Percentiles rank a stretch among this genome's conserved stretches.
These are phyloP conservation scores for Zygogramma bicolorata DNA, from an alignment of 2,888 invertebrate genomes.

Conservation along the genomic window DNA sequence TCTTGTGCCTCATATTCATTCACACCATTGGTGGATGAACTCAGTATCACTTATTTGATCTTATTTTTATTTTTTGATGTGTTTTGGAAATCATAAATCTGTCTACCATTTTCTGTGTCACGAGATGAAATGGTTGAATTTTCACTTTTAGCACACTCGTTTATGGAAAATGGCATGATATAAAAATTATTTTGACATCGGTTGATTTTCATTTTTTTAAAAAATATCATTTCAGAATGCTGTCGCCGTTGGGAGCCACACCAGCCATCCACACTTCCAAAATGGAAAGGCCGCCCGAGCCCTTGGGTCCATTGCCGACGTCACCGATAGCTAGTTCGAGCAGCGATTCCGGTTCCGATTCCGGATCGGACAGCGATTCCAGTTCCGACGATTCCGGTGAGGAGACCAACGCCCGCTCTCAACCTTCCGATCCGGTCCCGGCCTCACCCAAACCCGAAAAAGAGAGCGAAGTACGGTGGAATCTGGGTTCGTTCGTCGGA, in stretches of 20 bases:
- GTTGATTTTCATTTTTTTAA: too few species aligned
- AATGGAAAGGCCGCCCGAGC: conserved; percentile 54
- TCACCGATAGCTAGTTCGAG: conserved; percentile 73
- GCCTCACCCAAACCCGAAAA: conserved; percentile 66
- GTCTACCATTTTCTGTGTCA: too few species aligned
- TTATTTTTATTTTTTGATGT: too few species aligned
- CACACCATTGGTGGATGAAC: too few species aligned
- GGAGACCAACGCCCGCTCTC: conserved; percentile 55
- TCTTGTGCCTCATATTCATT: too few species aligned
- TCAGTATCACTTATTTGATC: too few species aligned
- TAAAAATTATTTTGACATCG: too few species aligned
- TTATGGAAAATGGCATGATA: too few species aligned
- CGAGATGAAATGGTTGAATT: too few species aligned
- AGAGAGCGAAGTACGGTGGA: conserved; percentile 63
- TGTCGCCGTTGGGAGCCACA: conserved; percentile 69
- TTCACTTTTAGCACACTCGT: too few species aligned
- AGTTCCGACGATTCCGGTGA: conserved; percentile 71
- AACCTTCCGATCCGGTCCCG: not conserved
- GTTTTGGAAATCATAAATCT: too few species aligned
- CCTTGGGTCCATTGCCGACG: conserved; percentile 54
- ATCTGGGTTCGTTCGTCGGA: conserved; percentile 66
- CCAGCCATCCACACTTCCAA: conserved; percentile 65
- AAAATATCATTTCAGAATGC: conserved; percentile 61
- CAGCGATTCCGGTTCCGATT: conserved; percentile 74
- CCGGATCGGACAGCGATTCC: conserved; percentile 71